Base-by-base conservation (phyloP, 2,888 invertebrate species). In the Cepaea hortensis region DNA sequence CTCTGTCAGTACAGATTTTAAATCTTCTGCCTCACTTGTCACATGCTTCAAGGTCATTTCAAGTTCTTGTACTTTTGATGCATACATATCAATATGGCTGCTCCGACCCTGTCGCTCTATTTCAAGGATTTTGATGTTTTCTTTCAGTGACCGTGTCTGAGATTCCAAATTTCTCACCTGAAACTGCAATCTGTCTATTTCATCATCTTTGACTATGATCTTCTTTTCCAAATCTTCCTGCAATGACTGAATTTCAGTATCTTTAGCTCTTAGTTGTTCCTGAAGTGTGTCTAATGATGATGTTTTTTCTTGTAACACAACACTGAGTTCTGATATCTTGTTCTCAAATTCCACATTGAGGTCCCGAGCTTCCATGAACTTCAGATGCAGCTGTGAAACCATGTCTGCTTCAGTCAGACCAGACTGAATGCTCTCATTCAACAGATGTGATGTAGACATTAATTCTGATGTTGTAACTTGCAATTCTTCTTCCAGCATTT, bases 121-220 rank as follows among this genome's bases (percentile, higher is more conserved):
- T 77, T 88, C 88, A 55, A 87, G 62, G 6, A 85, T 76, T 20
- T 55, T 84, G 1, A 85, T 65, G 62, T 87, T 87, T 73, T 87
- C 80, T 76, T 87, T 84, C 62, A 88, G 76, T 23, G 85, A 80
- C 5, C 81, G 50, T 23, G 81, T 79, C 61, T 89, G 87, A 50
- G 87, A 87, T 80, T 87, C 87, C 20, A 89, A 76, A 65, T 87
- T 85, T 76, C 85, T 87, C 35, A 88, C 76, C 73, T 89, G 81
- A 70, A 80, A 85, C 70, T 70, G 61, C 23, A 89, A 73, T 62
- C 76, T 75, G 65, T 68, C 84, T 15, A 65, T 46, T 46, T 84
- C 84, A 76, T 35, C 77, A 77, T 77, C 20, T 62, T 35, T 48
- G 65, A 48, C 18, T 4, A 68, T 13, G 9, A 13, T 61, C 13